Evolutionary conservation across 2,113 vertebrate genomes (phyloP).

Genomic region (Scomber scombrus): DNA sequence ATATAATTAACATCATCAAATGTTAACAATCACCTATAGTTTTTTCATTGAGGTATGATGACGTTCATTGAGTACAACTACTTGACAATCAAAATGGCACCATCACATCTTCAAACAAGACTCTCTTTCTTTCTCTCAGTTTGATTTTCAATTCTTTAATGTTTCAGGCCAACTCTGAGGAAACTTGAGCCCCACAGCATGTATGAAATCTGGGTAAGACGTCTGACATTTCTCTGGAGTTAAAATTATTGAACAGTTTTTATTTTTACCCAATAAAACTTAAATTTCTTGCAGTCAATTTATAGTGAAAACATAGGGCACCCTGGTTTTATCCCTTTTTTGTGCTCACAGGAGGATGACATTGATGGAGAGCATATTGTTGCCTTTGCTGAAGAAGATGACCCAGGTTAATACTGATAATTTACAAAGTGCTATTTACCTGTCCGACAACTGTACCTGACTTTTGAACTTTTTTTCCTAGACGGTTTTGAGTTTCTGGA

Average conservation of each 20-base stretch:
- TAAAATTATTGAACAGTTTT: neutral
- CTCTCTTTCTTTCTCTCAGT: neutral
- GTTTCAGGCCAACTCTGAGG: constrained; percentile 90
- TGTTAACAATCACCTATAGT: too few species aligned
- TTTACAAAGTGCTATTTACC: too few species aligned
- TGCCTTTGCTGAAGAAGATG: constrained; percentile 93
- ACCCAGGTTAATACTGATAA: constrained; percentile 84
- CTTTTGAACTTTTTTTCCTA: constrained; percentile 56
- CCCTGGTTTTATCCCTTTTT: neutral
- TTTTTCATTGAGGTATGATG: too few species aligned
- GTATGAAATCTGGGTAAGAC: constrained; percentile 94
- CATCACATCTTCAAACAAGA: neutral
- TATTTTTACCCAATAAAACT: neutral
- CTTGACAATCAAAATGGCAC: neutral
- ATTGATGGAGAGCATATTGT: constrained; percentile 94
- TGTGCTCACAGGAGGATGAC: constrained; percentile 88
- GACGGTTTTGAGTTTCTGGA: constrained; percentile 94
- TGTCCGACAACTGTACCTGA: neutral
- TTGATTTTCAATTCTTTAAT: neutral
- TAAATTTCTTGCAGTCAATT: neutral
- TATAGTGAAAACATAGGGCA: neutral
- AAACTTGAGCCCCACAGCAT: constrained; percentile 93
- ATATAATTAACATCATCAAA: neutral
- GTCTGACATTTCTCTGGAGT: rapidly evolving
- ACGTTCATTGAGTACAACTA: neutral